Conservation (phyloP, 2,888 invertebrate genomes). For the Thecophora atra region DNA sequence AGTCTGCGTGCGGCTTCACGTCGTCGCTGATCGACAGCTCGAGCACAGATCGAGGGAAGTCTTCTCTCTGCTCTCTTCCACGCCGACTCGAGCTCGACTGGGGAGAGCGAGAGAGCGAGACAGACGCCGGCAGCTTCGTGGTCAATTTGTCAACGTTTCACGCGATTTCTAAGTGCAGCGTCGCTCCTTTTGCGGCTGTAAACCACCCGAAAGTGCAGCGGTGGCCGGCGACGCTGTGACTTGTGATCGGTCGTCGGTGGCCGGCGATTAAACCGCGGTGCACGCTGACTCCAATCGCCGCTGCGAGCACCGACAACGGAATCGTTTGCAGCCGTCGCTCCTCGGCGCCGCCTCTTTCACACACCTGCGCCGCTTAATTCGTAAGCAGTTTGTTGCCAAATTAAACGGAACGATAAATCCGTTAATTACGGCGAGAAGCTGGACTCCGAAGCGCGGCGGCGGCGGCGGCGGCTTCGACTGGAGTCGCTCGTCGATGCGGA, state of each 20-base stretch:
- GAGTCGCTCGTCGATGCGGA: background rate
- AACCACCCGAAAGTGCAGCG: background rate
- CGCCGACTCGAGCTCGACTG: too few species aligned
- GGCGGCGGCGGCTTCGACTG: background rate
- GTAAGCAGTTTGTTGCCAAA: conserved; percentile 63
- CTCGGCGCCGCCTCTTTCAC: conserved; percentile 45
- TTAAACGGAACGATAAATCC: conserved; percentile 61
- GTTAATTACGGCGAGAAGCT: conserved; percentile 61
- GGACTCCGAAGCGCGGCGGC: conserved; percentile 23
- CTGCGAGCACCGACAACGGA: background rate
- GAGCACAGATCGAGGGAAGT: too few species aligned
- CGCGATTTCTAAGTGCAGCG: background rate
- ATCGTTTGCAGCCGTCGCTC: background rate
- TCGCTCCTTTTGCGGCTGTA: background rate
- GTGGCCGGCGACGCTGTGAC: background rate
- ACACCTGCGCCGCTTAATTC: conserved; percentile 63
- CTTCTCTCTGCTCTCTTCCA: too few species aligned
- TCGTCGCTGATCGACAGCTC: background rate
- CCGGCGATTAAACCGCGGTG: conserved; percentile 38
- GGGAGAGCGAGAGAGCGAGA: too few species aligned
- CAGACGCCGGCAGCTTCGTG: too few species aligned
- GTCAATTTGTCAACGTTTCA: background rate
- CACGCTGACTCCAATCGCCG: background rate
- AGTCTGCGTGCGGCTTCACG: conserved; percentile 27
- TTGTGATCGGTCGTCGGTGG: background rate